phyloP scores from a whole-genome alignment of 2,797 vertebrate genomes.

The Tenualosa thibaudeaui region DNA sequence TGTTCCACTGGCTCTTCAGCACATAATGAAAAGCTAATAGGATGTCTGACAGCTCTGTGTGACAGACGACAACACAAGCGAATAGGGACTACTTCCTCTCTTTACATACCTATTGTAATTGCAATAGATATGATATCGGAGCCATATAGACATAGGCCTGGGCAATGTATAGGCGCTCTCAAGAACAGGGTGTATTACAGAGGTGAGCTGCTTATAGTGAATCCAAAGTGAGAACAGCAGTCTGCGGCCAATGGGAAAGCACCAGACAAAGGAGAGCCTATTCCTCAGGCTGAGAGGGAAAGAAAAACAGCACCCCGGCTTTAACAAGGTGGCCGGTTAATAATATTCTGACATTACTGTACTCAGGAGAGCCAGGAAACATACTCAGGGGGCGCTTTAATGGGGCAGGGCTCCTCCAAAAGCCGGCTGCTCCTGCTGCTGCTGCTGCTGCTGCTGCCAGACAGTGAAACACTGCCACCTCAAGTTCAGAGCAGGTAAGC shows the following conservation, averaged over 20 bases:
- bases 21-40: conserved; percentile 37
- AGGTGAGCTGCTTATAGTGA: neutral
- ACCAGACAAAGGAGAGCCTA: conserved; percentile 21
- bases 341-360: conserved; percentile 23
- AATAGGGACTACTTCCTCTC: neutral
- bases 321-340: conserved; percentile 24
- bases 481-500: neutral
- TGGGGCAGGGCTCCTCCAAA: neutral
- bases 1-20: conserved; percentile 29
- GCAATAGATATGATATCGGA: neutral
- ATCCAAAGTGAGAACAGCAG: neutral
- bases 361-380: conserved; percentile 1
- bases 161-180: neutral
- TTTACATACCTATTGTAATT: neutral
- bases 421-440: neutral
- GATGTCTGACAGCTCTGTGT: conserved; percentile 15
- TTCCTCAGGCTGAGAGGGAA: neutral
- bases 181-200: neutral
- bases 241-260: neutral
- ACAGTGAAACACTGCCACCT: conserved; percentile 13
- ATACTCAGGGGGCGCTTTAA: neutral
- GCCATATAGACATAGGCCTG: neutral
- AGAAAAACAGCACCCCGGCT: conserved; percentile 2
- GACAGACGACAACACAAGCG: conserved; percentile 13
- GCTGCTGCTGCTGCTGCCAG: neutral